Evolutionary conservation across 2,888 invertebrate species (phyloP).

Genomic region (Catocala nupta): DNA sequence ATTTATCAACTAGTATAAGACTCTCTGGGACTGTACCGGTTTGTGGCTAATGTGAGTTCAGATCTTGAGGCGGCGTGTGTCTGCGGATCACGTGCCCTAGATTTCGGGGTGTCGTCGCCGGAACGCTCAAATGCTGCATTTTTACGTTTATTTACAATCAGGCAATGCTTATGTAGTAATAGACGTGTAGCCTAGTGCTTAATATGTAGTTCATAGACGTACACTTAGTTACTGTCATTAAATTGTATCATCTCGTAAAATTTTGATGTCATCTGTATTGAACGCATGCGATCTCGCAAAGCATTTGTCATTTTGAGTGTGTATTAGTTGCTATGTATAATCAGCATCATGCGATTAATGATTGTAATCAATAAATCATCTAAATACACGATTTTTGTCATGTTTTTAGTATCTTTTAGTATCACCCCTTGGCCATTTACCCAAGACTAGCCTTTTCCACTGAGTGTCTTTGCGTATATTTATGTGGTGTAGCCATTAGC

Average conservation of each 20-base stretch:
- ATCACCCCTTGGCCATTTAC: constrained; percentile 56
- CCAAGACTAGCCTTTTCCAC: constrained; percentile 56
- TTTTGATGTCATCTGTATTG: constrained; percentile 64
- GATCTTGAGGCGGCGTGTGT: constrained; percentile 70
- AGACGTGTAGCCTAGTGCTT: constrained; percentile 45
- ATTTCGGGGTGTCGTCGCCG: constrained; percentile 76
- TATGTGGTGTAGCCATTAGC: constrained; percentile 54
- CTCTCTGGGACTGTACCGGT: constrained; percentile 75
- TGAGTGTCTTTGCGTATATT: constrained; percentile 64
- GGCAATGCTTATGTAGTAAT: constrained; percentile 71
- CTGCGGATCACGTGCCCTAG: constrained; percentile 81
- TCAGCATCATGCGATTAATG: constrained; percentile 43
- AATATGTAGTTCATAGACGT: constrained; percentile 20
- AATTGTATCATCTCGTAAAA: constrained; percentile 58
- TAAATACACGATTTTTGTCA: constrained; percentile 43
- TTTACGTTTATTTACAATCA: constrained; percentile 71
- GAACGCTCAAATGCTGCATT: constrained; percentile 75
- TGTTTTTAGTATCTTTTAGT: constrained; percentile 42
- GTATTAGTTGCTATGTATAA: constrained; percentile 35
- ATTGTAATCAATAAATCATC: constrained; percentile 50
- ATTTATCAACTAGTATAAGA: constrained; percentile 64
- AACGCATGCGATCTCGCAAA: constrained; percentile 67
- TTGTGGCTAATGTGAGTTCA: constrained; percentile 84
- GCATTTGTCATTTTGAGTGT: constrained; percentile 56
- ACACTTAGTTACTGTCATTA: constrained; percentile 51